Base-by-base conservation (phyloP, 2,797 vertebrate species). In the Eupleurogrammus muticus region DNA sequence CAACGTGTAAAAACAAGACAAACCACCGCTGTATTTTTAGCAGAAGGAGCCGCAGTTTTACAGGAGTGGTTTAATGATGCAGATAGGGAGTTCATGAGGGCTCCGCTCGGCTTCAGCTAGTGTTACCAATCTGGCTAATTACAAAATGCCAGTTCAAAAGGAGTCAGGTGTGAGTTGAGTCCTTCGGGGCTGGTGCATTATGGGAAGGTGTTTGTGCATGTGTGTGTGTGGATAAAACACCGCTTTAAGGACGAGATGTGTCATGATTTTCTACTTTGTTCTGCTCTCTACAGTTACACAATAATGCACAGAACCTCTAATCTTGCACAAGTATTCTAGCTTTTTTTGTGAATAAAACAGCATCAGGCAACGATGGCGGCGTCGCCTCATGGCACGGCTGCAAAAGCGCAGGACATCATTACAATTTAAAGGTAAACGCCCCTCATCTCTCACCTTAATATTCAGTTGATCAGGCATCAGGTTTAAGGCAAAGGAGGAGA, bases 21-120 rank as follows among this genome's bases (percentile, higher is more conserved):
- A 79, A 77, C 56, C 59, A 53, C 46, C n/a, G 9, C 69, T 67
- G 36, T 86, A 80, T 83, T 84, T 81, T 74, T 81, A 82, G 62
- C 65, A 51, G n/a, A 56, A 59, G 49, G 9, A 51, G 19, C 51
- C 73, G 62, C 60, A 69, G 65, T 84, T 84, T n/a, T 75, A 64
- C 73, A 73, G 44, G 66, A 58, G 50, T 71, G 63, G 59, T 50
- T 58, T 88, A 83, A 85, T 75, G 77, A 87, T 82, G 64, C 62
- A 66, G 56, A 78, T 13, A 58, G 62, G 63, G 60, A 73, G 55
- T 63, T 70, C 46, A 70, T 55, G 59, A 42, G 34, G 44, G 47
- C 38, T 74, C n/a, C 23, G 72, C 83, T 63, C 60, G 64, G 79
- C 58, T 54, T 62, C 46, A 70, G 55, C 70, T 66, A 20, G 10